Percentiles rank a stretch among this genome's conserved stretches.
Conservation (phyloP, 2,888 invertebrate species). For the Ceriagrion tenellum region DNA sequence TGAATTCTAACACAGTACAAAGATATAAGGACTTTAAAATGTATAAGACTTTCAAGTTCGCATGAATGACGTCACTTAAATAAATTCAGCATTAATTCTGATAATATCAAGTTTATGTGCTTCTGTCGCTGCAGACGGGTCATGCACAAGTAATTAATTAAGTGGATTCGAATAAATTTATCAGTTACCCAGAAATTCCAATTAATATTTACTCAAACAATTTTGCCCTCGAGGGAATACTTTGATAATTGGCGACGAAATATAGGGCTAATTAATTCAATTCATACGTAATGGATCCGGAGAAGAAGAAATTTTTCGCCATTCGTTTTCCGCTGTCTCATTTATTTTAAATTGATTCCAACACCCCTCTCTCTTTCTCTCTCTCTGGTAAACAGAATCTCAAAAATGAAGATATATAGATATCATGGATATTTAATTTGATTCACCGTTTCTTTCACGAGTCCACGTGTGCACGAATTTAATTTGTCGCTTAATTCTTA, state of each 20-base stretch:
- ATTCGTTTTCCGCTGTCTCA: not conserved
- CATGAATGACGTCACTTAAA: not conserved
- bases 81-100: not conserved
- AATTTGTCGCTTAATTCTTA: too few species aligned
- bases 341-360: not conserved
- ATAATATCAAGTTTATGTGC: not conserved
- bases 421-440: too few species aligned
- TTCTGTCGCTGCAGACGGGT: not conserved
- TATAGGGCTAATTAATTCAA: slow-evolving; percentile 14
- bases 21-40: too few species aligned
- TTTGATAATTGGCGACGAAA: slow-evolving; percentile 9
- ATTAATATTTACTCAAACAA: slow-evolving; percentile 4
- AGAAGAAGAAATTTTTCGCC: not conserved
- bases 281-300: not conserved
- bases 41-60: not conserved
- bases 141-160: slow-evolving; percentile 14
- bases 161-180: slow-evolving; percentile 2
- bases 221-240: slow-evolving; percentile 14
- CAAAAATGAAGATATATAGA: not conserved
- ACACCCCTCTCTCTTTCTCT: too few species aligned
- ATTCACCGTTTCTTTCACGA: too few species aligned
- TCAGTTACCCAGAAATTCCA: not conserved
- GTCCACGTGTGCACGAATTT: too few species aligned
- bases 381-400: not conserved
- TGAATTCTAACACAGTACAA: not conserved